Conservation (phyloP, 2,113 vertebrate species). For the Gnathonemus echidnorhynchus region DNA sequence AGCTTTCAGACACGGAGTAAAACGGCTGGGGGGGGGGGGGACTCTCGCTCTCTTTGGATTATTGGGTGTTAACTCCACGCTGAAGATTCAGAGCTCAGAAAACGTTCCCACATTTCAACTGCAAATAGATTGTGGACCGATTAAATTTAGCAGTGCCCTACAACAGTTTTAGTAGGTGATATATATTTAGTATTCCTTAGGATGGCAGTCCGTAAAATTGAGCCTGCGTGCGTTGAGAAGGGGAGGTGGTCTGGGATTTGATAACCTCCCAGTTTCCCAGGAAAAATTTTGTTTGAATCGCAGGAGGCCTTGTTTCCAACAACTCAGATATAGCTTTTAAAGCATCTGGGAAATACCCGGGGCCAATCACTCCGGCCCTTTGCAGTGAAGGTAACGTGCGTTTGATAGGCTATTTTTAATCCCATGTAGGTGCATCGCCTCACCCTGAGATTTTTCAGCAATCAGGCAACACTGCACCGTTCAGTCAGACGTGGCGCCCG, state of each 20-base stretch:
- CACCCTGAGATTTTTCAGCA: neutral
- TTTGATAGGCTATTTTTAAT: neutral
- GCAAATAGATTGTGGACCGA: constrained; percentile 2
- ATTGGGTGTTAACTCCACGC: constrained; percentile 14
- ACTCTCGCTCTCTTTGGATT: neutral
- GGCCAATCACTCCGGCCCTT: neutral
- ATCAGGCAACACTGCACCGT: neutral
- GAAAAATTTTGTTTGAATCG: neutral
- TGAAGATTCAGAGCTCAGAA: neutral
- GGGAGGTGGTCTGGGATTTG: neutral
- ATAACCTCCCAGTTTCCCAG: neutral
- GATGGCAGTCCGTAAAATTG: constrained; percentile 7
- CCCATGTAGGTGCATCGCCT: neutral
- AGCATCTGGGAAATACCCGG: neutral
- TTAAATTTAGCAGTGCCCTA: constrained; percentile 18
- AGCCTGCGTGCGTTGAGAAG: neutral
- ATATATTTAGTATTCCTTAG: constrained; percentile 7
- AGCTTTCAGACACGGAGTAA: neutral
- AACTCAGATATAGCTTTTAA: neutral
- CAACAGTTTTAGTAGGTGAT: constrained; percentile 7
- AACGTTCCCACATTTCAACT: constrained; percentile 13
- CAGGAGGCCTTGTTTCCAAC: neutral
- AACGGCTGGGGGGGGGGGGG: constrained; percentile 4
- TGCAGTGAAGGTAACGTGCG: neutral
- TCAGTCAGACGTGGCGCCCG: neutral